Evolutionary conservation across 2,888 invertebrate species (phyloP), one percentile per base, ranked within the genome.

Genomic region (Morpho helenor): DNA sequence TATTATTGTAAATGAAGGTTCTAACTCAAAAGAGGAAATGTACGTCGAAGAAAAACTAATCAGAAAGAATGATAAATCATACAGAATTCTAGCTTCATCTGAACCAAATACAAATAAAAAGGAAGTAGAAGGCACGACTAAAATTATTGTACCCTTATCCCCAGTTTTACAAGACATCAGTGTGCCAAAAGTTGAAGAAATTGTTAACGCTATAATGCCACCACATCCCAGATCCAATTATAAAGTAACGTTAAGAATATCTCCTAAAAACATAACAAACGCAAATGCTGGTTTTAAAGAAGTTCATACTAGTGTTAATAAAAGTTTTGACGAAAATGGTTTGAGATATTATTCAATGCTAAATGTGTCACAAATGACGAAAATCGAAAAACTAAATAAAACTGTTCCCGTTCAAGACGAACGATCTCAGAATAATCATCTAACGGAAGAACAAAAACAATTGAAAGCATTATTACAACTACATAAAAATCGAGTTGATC

Each of bases 341-440:
- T 41, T 85, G 0, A 51, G 75, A 0, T 85, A 80, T 65, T 79
- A 79, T 9, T 83, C 87, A 0, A 65, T 82, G 49, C 76, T 87
- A 0, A 89, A 88, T 54, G 79, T 88, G 2, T 84, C 87, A 6
- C 81, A 87, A 70, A 77, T 89, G 67, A 84, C 87, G 0, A 84
- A 85, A 72, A 62, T 86, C 7, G 77, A 80, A 57, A 75, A 78
- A 46, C 16, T 78, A 0, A 77, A 79, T 43, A 72, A 70, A 49
- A 68, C 70, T n/a, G 62, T 59, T 41, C 56, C 60, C 1, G 50
- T 8, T 40, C 46, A 57, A 16, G 55, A 39, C 9, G 8, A 23
- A 8, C 10, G 40, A 8, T 63, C 65, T 10, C 22, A 62, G 2
- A 56, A 62, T 2, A n/a, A 52, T 9, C 66, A 66, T 45, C 65